Conservation (phyloP, 2,797 vertebrate species). For the Erpetoichthys calabaricus region DNA sequence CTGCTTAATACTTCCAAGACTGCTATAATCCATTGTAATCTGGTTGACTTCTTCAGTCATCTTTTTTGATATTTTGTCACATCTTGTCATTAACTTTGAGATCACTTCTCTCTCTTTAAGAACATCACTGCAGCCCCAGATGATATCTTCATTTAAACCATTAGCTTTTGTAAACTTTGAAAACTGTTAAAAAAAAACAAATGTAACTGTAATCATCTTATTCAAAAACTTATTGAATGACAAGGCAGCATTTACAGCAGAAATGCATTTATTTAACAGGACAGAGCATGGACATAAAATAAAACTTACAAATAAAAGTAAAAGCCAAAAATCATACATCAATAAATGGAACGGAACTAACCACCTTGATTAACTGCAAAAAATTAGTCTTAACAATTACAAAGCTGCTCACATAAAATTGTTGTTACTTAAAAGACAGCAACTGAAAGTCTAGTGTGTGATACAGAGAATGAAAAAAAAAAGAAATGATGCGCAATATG, state of each 20-base stretch:
- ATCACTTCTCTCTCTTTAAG: constrained; percentile 78
- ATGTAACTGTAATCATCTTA: not conserved
- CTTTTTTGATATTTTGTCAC: constrained; percentile 75
- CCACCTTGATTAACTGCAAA: too few species aligned
- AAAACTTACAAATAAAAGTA: too few species aligned
- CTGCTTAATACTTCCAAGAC: constrained; percentile 53
- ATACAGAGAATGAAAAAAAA: too few species aligned
- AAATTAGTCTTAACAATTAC: too few species aligned
- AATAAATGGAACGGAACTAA: too few species aligned
- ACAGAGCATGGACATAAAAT: not conserved
- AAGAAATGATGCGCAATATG: too few species aligned
- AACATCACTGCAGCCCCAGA: constrained; percentile 71
- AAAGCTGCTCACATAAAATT: too few species aligned
- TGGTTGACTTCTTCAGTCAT: constrained; percentile 70
- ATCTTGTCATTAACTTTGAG: constrained; percentile 80
- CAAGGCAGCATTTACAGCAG: too few species aligned
- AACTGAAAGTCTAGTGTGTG: too few species aligned
- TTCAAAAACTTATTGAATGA: too few species aligned
- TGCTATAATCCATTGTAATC: constrained; percentile 53
- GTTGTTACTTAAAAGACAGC: too few species aligned
- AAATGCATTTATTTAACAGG: not conserved
- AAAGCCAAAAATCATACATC: too few species aligned
- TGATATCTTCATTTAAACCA: constrained; percentile 65
- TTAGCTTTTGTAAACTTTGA: constrained; percentile 51
- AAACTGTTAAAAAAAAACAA: constrained; percentile 38